Evolutionary conservation across 64 coral and sea anemone species (phyloP).

Genomic region (Acropora tenuis): DNA sequence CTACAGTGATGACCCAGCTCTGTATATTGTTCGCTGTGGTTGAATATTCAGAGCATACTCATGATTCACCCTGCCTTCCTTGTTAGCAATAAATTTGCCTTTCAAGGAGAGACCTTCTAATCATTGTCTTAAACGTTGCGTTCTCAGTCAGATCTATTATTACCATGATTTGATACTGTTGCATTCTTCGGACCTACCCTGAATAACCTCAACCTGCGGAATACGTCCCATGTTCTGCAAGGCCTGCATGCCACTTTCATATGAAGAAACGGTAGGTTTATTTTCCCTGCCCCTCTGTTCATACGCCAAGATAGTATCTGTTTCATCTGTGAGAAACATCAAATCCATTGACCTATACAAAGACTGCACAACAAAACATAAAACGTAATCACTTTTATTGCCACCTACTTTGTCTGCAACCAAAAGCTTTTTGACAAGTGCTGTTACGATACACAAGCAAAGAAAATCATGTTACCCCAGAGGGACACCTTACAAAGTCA

Average conservation of each 20-base stretch:
- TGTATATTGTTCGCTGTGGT: no score
- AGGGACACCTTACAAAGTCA: neutral
- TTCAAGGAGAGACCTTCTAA: no score
- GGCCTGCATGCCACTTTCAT: constrained; percentile 94
- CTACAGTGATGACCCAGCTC: no score
- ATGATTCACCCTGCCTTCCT: no score
- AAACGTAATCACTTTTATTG: neutral
- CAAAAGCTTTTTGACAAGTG: no score
- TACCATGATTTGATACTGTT: neutral
- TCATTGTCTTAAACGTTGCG: no score
- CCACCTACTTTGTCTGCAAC: neutral
- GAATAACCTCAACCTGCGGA: constrained; percentile 86
- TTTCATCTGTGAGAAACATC: constrained; percentile 74
- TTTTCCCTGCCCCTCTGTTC: constrained; percentile 76
- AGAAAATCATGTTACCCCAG: no score
- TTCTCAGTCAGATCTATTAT: neutral
- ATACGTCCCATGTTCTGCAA: constrained; percentile 88
- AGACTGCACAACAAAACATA: constrained; percentile 19
- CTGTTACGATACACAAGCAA: no score
- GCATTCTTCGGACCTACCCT: constrained; percentile 55
- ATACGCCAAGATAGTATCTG: constrained; percentile 88
- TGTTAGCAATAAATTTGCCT: no score
- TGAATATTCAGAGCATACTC: no score
- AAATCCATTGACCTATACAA: constrained; percentile 77
- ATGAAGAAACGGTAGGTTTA: constrained; percentile 55